Evolutionary conservation across 2,113 vertebrate genomes (phyloP).

Genomic region (Podocnemis expansa): DNA sequence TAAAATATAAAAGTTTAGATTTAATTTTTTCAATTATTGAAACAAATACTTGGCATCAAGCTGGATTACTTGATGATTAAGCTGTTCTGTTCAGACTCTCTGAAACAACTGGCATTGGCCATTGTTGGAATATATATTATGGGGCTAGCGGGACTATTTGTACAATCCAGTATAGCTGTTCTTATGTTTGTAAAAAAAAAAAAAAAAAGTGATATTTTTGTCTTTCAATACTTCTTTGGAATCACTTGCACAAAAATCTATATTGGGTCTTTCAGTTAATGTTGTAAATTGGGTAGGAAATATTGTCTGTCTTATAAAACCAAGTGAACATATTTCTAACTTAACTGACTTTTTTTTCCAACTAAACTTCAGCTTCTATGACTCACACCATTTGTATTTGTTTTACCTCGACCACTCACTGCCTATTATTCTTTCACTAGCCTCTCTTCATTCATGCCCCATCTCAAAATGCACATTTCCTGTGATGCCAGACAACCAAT

Average conservation of each 20-base stretch:
- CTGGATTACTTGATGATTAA: too few species aligned
- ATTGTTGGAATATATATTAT: too few species aligned
- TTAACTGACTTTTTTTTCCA: constrained; percentile 53
- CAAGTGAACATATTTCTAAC: constrained; percentile 29
- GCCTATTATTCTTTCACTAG: too few species aligned
- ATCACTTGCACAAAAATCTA: not conserved
- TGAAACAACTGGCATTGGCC: too few species aligned
- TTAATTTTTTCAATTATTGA: not conserved
- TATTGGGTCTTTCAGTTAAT: not conserved
- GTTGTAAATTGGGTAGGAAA: constrained; percentile 29
- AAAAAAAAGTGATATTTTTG: not conserved
- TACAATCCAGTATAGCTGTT: too few species aligned
- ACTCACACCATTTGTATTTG: constrained; percentile 8
- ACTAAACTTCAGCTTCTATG: constrained; percentile 21
- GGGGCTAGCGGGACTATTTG: too few species aligned
- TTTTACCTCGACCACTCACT: not conserved
- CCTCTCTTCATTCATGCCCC: constrained; percentile 1
- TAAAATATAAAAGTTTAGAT: not conserved
- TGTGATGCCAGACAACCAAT: not conserved
- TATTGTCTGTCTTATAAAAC: not conserved
- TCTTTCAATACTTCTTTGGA: not conserved
- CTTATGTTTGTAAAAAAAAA: not conserved
- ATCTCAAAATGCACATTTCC: not conserved
- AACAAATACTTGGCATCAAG: not conserved
- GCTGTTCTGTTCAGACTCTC: too few species aligned